Base-by-base conservation (phyloP, 2,113 vertebrate genomes). In the Apodemus sylvaticus region DNA sequence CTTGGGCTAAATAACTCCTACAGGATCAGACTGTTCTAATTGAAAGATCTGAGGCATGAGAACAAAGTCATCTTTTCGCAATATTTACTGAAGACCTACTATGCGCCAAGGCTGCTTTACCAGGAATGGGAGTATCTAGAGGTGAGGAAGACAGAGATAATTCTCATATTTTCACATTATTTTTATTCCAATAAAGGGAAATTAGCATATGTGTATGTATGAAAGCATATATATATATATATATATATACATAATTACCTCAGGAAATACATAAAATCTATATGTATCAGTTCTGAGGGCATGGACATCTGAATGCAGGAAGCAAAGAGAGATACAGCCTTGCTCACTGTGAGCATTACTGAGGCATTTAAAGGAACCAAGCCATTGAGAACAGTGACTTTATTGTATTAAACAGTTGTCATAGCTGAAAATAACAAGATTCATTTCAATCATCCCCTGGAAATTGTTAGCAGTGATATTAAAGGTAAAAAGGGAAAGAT, bases 401-500 rank as follows among this genome's bases (percentile, higher is more conserved):
- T 71, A 86, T 90, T 96, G 42, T 70, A 76, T 53, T 16, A 48
- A 92, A 36, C 9, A 68, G 31, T 64, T 29, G 55, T 66, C 22
- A 42, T 42, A 22, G 42, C 8, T 42, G 17, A 82, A 81, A 86
- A 89, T 78, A 86, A 39, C 3, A 64, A 82, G 55, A 45, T 86
- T 70, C 45, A 5, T 73, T 94, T 77, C 89, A 90, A 89, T 95
- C 42, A 94, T 77, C 36, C 85, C 45, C 45, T 90, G 76, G 95
- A 96, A 94, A 92, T 39, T 77, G 20, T 85, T 94, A 93, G 20
- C 66, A 95, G 53, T 24, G 0, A 17, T 87, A 58, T 78, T 76
- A 58, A 87, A 96, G 77, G 42, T 48, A 77, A 81, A 39, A 70
- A 79, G 92, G 71, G 74, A 90, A 94, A 74, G 82, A 64, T 85